Evolutionary conservation across 1,140 invertebrate species (phyloP), one percentile per base, ranked within the genome.

Genomic region (Musca vetustissima): DNA sequence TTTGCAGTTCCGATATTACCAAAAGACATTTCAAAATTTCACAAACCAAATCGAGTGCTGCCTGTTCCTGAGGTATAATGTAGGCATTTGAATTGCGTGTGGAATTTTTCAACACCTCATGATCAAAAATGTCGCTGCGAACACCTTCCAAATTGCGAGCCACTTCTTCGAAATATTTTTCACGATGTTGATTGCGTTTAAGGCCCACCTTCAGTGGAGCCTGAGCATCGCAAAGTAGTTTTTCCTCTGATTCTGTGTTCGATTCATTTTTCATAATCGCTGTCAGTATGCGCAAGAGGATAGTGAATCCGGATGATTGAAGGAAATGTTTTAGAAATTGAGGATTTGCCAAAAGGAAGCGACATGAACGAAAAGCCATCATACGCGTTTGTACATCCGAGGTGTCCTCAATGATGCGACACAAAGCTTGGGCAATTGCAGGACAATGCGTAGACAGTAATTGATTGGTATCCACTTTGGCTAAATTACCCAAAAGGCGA

Each of bases 141-240:
- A 79, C 76, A 2, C 77, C 79, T 69, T 81, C 79, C 64, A 81
- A 65, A 66, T 80, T 81, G 0, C 79, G 74, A 4, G 79, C 79
- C 15, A 81, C 79, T 32, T 81, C 79, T 67, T 81, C 76, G n/a
- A 81, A 81, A 47, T 81, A 81, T 22, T 81, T 80, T 68, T 81
- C 79, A 2, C 79, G 75, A 68, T 80, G 79, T 53, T 81, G 79
- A 64, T 78, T 78, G 0, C 74, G 69, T 21, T 81, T 81, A 0
- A 80, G 69, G 4, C 79, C 79, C 19, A 76, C 70, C n/a, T 61
- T 61, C 4, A 72, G 66, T 9, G 72, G 73, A 71, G 73, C 14
- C 0, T 32, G 36, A 19, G 32, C 52, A 28, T 61, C 57, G n/a
- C 36, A 36, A 1, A 61, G 17, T 14, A 61, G n/a, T 61, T 61